Conservation (phyloP, 2,888 invertebrate genomes). For the Empis stercorea region DNA sequence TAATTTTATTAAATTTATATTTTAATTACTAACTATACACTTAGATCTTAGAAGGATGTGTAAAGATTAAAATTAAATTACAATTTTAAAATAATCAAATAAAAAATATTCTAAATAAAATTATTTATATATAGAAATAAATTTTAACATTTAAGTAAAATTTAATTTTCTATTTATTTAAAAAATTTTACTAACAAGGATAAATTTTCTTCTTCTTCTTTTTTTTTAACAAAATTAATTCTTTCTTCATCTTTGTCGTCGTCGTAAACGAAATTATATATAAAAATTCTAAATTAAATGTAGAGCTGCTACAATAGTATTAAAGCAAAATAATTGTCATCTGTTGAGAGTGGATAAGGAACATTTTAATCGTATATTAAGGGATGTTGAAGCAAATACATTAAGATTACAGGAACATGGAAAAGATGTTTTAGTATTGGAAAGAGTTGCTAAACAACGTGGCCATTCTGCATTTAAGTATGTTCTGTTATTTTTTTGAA, state of each 20-base stretch:
- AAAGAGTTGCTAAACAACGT: slow-evolving; percentile 50
- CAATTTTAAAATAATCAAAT: no score
- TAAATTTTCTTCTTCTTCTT: no score
- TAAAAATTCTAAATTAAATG: slow-evolving; percentile 15
- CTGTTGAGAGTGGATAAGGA: slow-evolving; percentile 73
- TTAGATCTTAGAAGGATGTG: no score
- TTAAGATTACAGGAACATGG: slow-evolving; percentile 73
- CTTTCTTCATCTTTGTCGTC: no score
- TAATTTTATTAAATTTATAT: no score
- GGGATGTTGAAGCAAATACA: slow-evolving; percentile 81
- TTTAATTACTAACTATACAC: no score
- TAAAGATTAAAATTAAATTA: no score
- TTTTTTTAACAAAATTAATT: slow-evolving; percentile 1
- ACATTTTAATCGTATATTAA: slow-evolving; percentile 67
- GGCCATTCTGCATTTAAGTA: slow-evolving; percentile 49
- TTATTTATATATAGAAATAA: no score
- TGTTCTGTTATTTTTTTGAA: slow-evolving; percentile 18
- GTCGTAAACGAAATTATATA: slow-evolving; percentile 4
- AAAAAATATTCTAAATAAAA: no score
- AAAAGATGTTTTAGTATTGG: slow-evolving; percentile 67
- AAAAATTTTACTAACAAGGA: no score
- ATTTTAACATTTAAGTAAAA: no score
- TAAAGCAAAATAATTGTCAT: slow-evolving; percentile 71
- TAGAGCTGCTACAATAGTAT: slow-evolving; percentile 70
- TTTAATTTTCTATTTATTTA: no score